Evolutionary conservation across 2,888 invertebrate genomes (phyloP).

Genomic region (Ennomos fuscantarius): DNA sequence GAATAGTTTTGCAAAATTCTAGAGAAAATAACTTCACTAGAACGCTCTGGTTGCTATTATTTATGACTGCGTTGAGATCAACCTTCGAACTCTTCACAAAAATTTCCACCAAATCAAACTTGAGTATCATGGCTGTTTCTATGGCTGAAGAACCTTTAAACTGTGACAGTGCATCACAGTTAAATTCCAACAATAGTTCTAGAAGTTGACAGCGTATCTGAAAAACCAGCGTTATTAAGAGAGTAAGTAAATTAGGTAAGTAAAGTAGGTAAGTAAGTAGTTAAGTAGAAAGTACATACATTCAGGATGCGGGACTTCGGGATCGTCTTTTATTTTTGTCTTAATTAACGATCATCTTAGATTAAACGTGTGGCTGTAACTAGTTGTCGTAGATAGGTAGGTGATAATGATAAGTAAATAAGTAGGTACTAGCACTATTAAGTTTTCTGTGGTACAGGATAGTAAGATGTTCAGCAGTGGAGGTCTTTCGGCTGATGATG

Average conservation of each 20-base stretch:
- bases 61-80: conserved; percentile 66
- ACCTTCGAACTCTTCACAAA: conserved; percentile 61
- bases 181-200: conserved; percentile 62
- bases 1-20: conserved; percentile 57
- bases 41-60: conserved; percentile 61
- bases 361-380: no score
- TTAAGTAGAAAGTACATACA: not conserved
- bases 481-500: no score
- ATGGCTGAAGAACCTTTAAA: conserved; percentile 65
- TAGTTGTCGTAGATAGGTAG: no score
- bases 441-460: no score
- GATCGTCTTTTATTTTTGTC: no score
- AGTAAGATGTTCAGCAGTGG: no score
- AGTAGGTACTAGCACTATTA: no score
- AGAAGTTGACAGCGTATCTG: conserved; percentile 59
- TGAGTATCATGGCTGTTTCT: conserved; percentile 59
- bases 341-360: no score
- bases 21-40: conserved; percentile 66
- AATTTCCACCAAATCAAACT: conserved; percentile 53
- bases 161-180: conserved; percentile 54
- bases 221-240: conserved; percentile 15
- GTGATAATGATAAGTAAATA: no score
- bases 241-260: no score
- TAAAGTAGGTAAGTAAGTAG: not conserved
- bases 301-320: no score